A percentile compares a stretch with the other conserved stretches of the same genome.
Evolutionary conservation across 2,888 invertebrate species (phyloP).

Genomic region (Drosophila nigricruria): DNA sequence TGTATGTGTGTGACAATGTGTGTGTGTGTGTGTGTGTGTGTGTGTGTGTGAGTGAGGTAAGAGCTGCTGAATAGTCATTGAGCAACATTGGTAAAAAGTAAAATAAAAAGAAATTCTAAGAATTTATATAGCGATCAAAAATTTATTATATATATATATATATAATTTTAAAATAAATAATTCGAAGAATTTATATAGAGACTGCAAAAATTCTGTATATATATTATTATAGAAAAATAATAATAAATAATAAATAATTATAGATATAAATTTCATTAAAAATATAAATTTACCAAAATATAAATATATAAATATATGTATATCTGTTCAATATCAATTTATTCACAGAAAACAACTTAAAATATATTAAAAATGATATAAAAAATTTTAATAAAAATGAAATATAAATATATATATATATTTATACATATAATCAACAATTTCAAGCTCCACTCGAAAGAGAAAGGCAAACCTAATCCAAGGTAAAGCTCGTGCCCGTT

Average conservation of each 20-base stretch:
- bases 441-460: neutral
- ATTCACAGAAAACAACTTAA: too few relatives aligned
- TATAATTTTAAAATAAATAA: too few relatives aligned
- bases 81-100: conserved; percentile 8
- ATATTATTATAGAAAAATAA: too few relatives aligned
- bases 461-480: neutral
- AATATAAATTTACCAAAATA: neutral
- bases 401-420: neutral
- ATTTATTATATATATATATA: too few relatives aligned
- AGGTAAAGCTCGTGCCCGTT: neutral
- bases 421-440: neutral
- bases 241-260: too few relatives aligned
- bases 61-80: conserved; percentile 3
- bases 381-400: neutral
- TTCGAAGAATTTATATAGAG: too few relatives aligned
- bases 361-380: too few relatives aligned
- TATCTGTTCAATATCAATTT: too few relatives aligned
- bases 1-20: neutral
- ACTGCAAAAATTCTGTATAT: too few relatives aligned
- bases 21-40: conserved; percentile 5
- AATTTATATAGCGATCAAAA: neutral
- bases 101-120: neutral
- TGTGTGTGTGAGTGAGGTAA: conserved; percentile 9
- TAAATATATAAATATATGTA: neutral
- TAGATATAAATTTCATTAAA: neutral